Base-by-base conservation (phyloP, 2,888 invertebrate genomes). In the Stratiomys singularior region DNA sequence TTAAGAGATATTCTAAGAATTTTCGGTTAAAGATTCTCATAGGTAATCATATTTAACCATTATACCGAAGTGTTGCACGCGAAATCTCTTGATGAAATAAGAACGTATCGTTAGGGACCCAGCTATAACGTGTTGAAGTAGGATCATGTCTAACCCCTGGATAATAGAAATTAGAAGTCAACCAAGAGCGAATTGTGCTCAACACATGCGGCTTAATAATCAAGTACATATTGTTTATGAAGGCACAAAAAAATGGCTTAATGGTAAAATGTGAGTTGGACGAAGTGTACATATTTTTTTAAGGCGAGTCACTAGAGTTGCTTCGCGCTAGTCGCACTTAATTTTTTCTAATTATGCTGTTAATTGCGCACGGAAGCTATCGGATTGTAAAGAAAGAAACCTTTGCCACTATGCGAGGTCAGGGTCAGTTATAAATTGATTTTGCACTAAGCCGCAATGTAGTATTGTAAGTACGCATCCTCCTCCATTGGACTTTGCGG, bases 321-420 rank as follows among this genome's bases (percentile, higher is more conserved):
- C 52, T 30, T 74, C 37, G 23, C 37, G 23, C 60, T 60, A 30
- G 30, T 74, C 13, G 58, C 30, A 37, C 5, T 23, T 37, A 18
- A 37, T 44, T 23, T 74, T 58, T 74, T 74, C 74, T 74, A 74
- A 74, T 74, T 74, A 52, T 30, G 37, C 23, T 30, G 74, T 74
- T 74, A 74, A 60, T 37, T 74, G 58, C 23, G 58, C 74, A 60
- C 69, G 47, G 74, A 60, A 74, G 74, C 74, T 58, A 74, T 58
- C 11, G 27, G 60, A 37, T 58, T 23, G 27, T 28, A 27, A 47
- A 27, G 52, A n/a, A 47, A 47, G 37, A 74, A 74, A 44, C 74
- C 60, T 9, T 74, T 46, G 69, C 1, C 46, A 18, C 9, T 28
- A 30, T 18, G 21, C 13, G 46, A 37, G 74, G 74, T 74, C 74